phyloP scores from a whole-genome alignment of 2,797 vertebrate species.

The Coracias cyanogaster region DNA sequence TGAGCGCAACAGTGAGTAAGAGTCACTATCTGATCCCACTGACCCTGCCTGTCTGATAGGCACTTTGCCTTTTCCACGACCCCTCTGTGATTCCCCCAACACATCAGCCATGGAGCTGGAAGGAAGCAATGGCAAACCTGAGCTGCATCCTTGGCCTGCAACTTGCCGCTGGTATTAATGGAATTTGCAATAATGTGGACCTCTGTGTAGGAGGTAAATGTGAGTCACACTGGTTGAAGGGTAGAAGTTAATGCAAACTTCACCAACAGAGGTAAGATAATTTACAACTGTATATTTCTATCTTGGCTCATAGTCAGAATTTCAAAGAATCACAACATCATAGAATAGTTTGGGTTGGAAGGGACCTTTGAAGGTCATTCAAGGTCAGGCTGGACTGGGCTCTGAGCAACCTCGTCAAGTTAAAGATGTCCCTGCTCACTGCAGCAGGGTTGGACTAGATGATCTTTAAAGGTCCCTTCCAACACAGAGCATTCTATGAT shows the following conservation, averaged over 20 bases:
- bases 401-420: neutral
- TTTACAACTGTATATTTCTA: neutral
- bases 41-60: neutral
- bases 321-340: neutral
- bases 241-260: neutral
- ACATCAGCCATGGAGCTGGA: accelerated
- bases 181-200: neutral
- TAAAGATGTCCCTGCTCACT: neutral
- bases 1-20: neutral
- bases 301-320: neutral
- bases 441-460: neutral
- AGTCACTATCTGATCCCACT: neutral
- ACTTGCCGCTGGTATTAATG: neutral
- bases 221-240: neutral
- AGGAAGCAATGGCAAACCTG: neutral
- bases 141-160: neutral
- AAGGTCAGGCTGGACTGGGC: no score
- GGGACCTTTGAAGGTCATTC: no score
- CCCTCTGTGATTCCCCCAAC: neutral
- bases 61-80: neutral
- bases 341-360: neutral
- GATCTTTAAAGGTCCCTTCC: neutral
- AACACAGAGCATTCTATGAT: neutral
- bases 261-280: neutral
- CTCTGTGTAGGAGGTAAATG: neutral